Base-by-base conservation (phyloP, 2,113 vertebrate genomes). In the Lophotis ruficrista region DNA sequence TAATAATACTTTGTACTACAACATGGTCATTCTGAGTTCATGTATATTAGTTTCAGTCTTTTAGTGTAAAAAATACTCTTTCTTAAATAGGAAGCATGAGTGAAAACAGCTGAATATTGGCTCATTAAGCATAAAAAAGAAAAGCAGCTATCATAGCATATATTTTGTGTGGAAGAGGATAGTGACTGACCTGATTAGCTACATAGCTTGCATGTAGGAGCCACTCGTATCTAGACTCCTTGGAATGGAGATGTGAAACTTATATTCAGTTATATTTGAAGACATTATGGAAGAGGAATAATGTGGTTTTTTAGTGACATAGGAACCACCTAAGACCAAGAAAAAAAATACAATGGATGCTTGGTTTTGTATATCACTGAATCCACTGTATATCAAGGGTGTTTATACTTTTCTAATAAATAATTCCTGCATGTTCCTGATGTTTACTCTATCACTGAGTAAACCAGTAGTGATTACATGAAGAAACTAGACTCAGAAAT, bases 121-220 rank as follows among this genome's bases (percentile, higher is more conserved):
- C 14, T 87, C 6, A 30, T 51, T 60, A 54, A 7, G 1, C 0
- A 0, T 41, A 64, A 43, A 51, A 28, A 56, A 25, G 2, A 83
- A 43, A 37, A 77, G 18, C 4, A 54, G 3, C 19, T 64, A 10
- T 77, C 62, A 48, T 6, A 78, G 6, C 11, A 64, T 41, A 51
- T n/a, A 14, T 47, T 89, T 20, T 68, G 12, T 50, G 43, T 2
- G 7, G 35, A 78, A 56, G 12, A 23, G n/a, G 30, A 35, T 14
- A 25, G 6, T 43, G 13, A 25, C 45, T 56, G 35, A 60, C 16
- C 17, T 71, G 33, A 53, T 7, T 33, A 14, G 7, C 48, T 83
- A 23, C 21, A 61, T 3, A 76, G 14, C 5, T 73, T 56, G 60
- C 24, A 50, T 27, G 7, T 28, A 47, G 27, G 12, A 86, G 16